A percentile compares a stretch with the other conserved stretches of the same genome.
These are phyloP conservation scores for Nyctibius bracteatus DNA, from an alignment of 2,113 vertebrate genomes.

Conservation along the genomic window DNA sequence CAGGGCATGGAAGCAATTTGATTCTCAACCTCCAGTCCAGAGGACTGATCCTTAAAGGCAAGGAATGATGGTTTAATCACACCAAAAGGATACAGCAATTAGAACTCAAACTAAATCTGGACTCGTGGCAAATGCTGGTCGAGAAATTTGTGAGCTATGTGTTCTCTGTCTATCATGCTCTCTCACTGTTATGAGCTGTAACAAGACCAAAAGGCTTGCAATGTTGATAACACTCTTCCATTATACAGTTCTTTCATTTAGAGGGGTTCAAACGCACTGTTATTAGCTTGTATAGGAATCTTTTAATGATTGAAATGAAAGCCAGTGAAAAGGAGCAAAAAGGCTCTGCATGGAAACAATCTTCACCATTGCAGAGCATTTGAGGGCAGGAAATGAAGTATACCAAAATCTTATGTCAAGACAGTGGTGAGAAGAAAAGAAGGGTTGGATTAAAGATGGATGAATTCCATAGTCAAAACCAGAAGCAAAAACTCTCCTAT, in stretches of 20 bases:
- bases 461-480: not conserved
- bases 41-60: slow-evolving; percentile 61
- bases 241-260: not conserved
- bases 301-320: not conserved
- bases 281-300: not conserved
- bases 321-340: not conserved
- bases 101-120: slow-evolving; percentile 44
- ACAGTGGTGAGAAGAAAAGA: not conserved
- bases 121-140: slow-evolving; percentile 10
- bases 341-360: not conserved
- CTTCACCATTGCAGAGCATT: not conserved
- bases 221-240: not conserved
- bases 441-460: not conserved
- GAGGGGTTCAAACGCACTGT: not conserved
- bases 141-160: not conserved
- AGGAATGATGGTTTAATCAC: slow-evolving; percentile 69
- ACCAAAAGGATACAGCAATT: slow-evolving; percentile 57
- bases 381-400: not conserved
- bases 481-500: not conserved
- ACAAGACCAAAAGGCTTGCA: not conserved
- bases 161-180: not conserved
- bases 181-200: not conserved
- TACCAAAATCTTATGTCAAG: not conserved
- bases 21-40: slow-evolving; percentile 35
- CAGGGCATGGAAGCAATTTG: slow-evolving; percentile 57